These are phyloP conservation scores for Typhlichthys eigenmanni DNA, from an alignment of 2,797 vertebrate species.

Conservation along the genomic window DNA sequence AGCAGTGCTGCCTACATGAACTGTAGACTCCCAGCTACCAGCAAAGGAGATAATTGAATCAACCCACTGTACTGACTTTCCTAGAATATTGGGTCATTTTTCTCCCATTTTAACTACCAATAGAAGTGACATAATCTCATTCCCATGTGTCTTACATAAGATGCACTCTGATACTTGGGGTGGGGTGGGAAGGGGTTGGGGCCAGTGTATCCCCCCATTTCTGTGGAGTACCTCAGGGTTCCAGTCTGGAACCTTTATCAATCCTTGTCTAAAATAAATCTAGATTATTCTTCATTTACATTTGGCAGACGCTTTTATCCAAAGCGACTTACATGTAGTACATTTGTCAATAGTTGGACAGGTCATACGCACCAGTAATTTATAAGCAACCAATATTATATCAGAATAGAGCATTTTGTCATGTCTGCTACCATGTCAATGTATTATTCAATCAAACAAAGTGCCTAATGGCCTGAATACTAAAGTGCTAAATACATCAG, in stretches of 20 bases:
- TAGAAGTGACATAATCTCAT: neutral
- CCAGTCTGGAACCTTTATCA: neutral
- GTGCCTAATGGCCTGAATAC: no score
- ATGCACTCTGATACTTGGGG: neutral
- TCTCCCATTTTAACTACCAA: neutral
- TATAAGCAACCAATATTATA: no score
- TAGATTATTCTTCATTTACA: no score
- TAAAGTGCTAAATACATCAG: no score
- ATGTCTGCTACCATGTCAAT: no score
- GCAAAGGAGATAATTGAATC: constrained; percentile 4
- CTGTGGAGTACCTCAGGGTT: neutral
- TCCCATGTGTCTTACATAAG: neutral
- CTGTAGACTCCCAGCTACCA: neutral
- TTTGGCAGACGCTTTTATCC: no score
- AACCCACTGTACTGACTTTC: constrained; percentile 1
- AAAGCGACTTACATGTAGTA: no score
- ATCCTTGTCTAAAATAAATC: neutral
- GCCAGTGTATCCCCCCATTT: neutral
- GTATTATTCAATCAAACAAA: no score
- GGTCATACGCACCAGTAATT: no score
- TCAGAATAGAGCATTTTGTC: no score
- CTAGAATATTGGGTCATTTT: neutral
- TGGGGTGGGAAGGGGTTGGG: neutral
- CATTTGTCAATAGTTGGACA: no score
- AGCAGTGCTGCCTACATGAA: constrained; percentile 1